Conservation (phyloP, 1,140 invertebrate species). For the Drosophila nikananu region DNA sequence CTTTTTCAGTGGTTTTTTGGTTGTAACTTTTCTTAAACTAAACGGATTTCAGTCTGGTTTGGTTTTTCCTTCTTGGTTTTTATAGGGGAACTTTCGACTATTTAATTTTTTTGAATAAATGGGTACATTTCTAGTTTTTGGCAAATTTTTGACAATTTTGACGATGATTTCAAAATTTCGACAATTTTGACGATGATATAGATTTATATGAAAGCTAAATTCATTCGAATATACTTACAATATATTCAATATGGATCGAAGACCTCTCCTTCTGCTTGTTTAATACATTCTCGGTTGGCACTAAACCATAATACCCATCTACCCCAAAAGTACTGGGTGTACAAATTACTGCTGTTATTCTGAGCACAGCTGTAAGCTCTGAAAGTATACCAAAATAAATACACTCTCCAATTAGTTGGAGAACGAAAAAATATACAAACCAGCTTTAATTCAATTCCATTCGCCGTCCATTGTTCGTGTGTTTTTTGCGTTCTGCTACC, state of each 20-base stretch:
- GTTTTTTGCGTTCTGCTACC: slow-evolving; percentile 42
- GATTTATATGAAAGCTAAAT: background rate
- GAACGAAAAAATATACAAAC: slow-evolving; percentile 10
- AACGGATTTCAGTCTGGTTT: no score
- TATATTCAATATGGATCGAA: background rate
- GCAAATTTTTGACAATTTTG: no score
- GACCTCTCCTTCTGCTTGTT: background rate
- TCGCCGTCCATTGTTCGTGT: slow-evolving; percentile 43
- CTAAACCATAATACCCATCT: background rate
- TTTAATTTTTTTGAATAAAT: no score
- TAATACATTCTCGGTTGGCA: no score
- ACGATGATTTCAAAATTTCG: no score
- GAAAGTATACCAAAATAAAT: background rate
- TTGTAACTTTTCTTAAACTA: no score
- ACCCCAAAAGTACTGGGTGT: background rate
- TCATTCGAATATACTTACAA: background rate
- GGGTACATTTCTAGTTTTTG: no score
- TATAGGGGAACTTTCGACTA: no score
- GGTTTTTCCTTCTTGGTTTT: no score
- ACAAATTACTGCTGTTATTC: background rate
- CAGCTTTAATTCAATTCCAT: slow-evolving; percentile 62
- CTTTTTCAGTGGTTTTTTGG: no score
- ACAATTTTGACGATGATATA: no score
- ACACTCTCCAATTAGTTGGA: slow-evolving; percentile 21
- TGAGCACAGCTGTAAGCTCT: background rate